phyloP scores from a whole-genome alignment of 2,888 invertebrate species.

The Punctoribates punctum region DNA sequence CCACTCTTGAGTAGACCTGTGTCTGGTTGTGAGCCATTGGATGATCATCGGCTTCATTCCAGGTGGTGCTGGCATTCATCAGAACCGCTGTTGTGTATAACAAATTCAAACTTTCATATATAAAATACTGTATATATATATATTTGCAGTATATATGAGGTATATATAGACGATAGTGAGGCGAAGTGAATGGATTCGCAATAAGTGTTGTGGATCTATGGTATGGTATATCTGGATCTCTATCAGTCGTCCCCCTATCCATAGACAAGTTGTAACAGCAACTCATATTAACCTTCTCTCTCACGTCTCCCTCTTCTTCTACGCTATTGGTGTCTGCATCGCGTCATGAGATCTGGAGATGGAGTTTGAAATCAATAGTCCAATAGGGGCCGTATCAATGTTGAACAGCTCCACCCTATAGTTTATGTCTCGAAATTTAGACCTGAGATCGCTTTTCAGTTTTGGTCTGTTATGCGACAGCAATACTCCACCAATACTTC shows the following conservation, averaged over 20 bases:
- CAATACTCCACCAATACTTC: conserved; percentile 40
- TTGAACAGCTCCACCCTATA: conserved; percentile 42
- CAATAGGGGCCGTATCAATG: conserved; percentile 44
- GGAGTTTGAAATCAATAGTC: conserved; percentile 44
- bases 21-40: not conserved
- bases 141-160: not conserved
- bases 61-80: conserved; percentile 7
- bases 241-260: conserved; percentile 9
- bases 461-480: conserved; percentile 41
- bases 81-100: not conserved
- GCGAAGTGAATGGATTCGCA: not conserved
- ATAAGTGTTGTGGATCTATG: conserved; percentile 3
- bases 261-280: conserved; percentile 4
- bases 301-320: not conserved
- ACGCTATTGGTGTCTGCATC: conserved; percentile 15
- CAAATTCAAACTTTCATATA: too few species aligned
- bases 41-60: conserved; percentile 6
- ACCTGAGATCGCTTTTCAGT: conserved; percentile 39
- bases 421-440: conserved; percentile 41
- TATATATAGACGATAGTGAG: conserved; percentile 24
- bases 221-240: not conserved
- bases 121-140: not conserved
- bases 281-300: conserved; percentile 25
- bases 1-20: not conserved
- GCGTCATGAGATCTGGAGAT: conserved; percentile 27